Conservation (phyloP, 2,797 vertebrate species). For the Trematomus bernacchii region DNA sequence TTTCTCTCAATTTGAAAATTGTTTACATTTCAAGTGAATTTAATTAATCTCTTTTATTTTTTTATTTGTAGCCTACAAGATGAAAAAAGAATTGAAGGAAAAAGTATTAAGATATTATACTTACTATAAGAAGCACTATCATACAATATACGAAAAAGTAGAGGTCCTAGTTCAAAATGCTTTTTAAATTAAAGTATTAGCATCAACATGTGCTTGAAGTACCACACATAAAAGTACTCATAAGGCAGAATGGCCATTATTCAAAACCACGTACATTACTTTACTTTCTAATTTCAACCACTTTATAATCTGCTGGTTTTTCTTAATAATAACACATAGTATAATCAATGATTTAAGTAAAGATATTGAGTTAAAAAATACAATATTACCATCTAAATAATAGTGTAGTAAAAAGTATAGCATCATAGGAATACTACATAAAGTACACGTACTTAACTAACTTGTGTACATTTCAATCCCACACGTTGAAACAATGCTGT, state of each 20-base stretch:
- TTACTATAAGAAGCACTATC: neutral
- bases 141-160: neutral
- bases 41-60: neutral
- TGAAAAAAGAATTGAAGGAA: neutral
- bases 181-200: neutral
- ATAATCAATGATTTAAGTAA: neutral
- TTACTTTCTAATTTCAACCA: too few species aligned
- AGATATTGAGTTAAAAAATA: neutral
- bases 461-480: neutral
- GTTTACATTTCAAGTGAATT: neutral
- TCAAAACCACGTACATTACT: too few species aligned
- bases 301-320: too few species aligned
- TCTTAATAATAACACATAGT: neutral
- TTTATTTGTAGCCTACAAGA: neutral
- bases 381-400: neutral
- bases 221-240: neutral
- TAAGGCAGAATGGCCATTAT: neutral
- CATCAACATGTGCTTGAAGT: neutral
- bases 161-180: neutral
- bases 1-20: slow-evolving; percentile 1
- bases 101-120: neutral
- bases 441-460: neutral
- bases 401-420: neutral
- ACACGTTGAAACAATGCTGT: neutral
- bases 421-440: neutral